Evolutionary conservation across 1,140 invertebrate species (phyloP).

Genomic region (Mactra quadrangularis): DNA sequence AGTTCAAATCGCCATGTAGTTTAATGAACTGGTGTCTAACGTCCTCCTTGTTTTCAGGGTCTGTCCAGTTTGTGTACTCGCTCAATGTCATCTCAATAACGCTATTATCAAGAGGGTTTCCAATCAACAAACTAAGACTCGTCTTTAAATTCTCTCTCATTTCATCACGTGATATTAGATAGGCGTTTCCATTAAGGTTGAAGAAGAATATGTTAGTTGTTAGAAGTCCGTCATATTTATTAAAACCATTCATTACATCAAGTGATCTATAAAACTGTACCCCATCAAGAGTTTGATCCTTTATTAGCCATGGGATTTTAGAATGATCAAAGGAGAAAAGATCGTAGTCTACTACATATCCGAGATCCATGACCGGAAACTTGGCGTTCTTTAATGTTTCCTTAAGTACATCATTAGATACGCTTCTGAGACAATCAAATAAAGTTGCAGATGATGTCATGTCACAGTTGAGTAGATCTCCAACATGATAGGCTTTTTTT

Average conservation of each 20-base stretch:
- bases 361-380: background rate
- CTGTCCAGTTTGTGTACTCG: slow-evolving; percentile 26
- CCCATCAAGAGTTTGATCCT: background rate
- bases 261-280: slow-evolving; percentile 50
- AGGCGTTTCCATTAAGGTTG: background rate
- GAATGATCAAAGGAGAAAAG: background rate
- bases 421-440: slow-evolving; percentile 20
- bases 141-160: background rate
- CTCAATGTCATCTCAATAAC: background rate
- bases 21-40: background rate
- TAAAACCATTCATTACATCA: slow-evolving; percentile 41
- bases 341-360: slow-evolving; percentile 29
- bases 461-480: background rate
- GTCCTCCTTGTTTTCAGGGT: background rate
- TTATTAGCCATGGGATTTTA: background rate
- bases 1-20: background rate
- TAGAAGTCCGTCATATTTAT: slow-evolving; percentile 24
- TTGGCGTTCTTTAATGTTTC: background rate
- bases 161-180: background rate
- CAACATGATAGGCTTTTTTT: background rate
- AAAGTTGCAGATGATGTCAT: background rate
- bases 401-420: background rate
- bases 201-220: background rate
- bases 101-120: too few relatives aligned
- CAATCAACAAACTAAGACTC: too few relatives aligned